These are phyloP conservation scores for Gonocerus acuteangulatus DNA, from an alignment of 2,888 invertebrate genomes.

Conservation along the genomic window DNA sequence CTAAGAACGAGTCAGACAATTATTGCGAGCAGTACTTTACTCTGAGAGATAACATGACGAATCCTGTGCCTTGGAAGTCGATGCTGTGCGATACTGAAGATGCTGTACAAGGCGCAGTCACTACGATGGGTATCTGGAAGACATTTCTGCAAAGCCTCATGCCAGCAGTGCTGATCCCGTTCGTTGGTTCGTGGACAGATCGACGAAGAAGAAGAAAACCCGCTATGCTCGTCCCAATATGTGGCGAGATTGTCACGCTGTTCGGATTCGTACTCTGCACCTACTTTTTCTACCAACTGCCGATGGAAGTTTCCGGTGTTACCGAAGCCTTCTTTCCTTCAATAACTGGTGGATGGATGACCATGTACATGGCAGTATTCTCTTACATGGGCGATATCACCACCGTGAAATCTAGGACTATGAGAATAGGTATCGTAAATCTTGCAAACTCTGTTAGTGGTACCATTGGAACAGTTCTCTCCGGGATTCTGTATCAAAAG, in stretches of 20 bases:
- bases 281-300: constrained; percentile 1
- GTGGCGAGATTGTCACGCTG: not conserved
- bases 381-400: constrained; percentile 84
- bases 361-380: constrained; percentile 84
- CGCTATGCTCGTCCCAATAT: not conserved
- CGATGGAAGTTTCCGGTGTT: not conserved
- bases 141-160: constrained; percentile 73
- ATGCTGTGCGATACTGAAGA: constrained; percentile 51
- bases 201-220: not conserved
- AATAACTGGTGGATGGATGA: constrained; percentile 73
- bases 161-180: constrained; percentile 69
- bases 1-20: constrained; percentile 56
- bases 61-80: constrained; percentile 31
- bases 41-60: not conserved
- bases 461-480: constrained; percentile 77
- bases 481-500: constrained; percentile 57
- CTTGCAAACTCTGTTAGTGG: constrained; percentile 81
- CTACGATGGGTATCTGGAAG: constrained; percentile 78
- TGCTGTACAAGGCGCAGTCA: constrained; percentile 64
- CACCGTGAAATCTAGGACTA: constrained; percentile 70
- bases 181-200: constrained; percentile 56
- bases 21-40: not conserved
- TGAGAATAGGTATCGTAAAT: constrained; percentile 80
- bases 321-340: not conserved
- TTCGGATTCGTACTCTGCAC: not conserved